These are phyloP conservation scores for Metalampra italica DNA, from an alignment of 2,888 invertebrate genomes.

Conservation along the genomic window DNA sequence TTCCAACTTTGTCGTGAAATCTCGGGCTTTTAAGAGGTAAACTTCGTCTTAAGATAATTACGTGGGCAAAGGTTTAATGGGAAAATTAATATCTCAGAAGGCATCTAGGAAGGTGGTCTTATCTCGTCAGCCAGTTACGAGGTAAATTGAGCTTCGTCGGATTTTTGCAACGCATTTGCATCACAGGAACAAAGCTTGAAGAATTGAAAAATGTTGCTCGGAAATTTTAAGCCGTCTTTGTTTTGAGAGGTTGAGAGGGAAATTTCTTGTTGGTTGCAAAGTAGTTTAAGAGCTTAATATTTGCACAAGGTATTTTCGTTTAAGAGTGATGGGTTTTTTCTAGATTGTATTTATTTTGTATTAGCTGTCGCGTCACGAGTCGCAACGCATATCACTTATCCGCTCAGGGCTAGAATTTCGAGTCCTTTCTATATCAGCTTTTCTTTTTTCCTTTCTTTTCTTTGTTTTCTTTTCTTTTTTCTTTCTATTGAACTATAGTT, in stretches of 20 bases:
- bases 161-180: not conserved
- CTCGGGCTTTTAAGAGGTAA: constrained; percentile 15
- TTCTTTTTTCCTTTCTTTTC: no score
- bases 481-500: no score
- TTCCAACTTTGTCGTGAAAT: constrained; percentile 20
- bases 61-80: constrained; percentile 16
- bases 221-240: not conserved
- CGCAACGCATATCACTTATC: no score
- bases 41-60: constrained; percentile 21
- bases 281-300: not conserved
- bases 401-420: no score
- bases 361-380: no score
- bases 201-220: not conserved
- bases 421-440: no score
- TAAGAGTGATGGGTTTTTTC: not conserved
- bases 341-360: not conserved
- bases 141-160: constrained; percentile 1
- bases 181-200: not conserved
- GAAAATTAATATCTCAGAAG: constrained; percentile 13
- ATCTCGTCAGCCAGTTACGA: not conserved
- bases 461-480: no score
- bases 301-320: not conserved
- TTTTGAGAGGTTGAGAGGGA: not conserved
- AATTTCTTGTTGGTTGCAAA: not conserved
- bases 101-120: not conserved